phyloP scores from a whole-genome alignment of 2,888 invertebrate genomes.

The Dioctria linearis region DNA sequence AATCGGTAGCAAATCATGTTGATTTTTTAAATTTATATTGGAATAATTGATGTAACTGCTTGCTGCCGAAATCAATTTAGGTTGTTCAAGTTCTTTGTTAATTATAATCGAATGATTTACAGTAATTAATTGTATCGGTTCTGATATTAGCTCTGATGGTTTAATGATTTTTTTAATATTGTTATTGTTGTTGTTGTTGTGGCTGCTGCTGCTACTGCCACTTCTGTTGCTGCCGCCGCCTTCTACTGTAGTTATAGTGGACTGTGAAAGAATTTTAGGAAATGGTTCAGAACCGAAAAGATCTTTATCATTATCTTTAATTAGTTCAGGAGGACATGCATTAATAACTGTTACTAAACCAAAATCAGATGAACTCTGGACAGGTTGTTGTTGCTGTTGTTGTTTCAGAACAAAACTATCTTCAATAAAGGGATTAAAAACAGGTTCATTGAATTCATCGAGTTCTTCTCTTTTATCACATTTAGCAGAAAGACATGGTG shows the following conservation, averaged over 20 bases:
- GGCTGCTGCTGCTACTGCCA: too few species aligned
- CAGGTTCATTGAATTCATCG: conserved; percentile 70
- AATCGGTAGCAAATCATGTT: conserved; percentile 66
- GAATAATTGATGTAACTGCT: conserved; percentile 60
- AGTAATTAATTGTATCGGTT: conserved; percentile 66
- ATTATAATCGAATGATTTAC: conserved; percentile 70
- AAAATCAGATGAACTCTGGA: conserved; percentile 65
- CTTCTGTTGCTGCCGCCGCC: too few species aligned
- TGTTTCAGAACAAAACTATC: conserved; percentile 48
- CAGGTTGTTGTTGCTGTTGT: conserved; percentile 53
- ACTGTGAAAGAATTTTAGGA: conserved; percentile 69
- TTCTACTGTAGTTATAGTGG: conserved; percentile 62
- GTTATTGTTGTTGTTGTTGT: too few species aligned
- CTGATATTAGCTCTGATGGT: conserved; percentile 36
- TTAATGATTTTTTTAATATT: conserved; percentile 59
- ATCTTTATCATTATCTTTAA: conserved; percentile 61
- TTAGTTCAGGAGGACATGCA: conserved; percentile 35
- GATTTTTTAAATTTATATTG: conserved; percentile 59
- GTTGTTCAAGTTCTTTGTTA: conserved; percentile 67
- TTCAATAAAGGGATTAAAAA: conserved; percentile 69
- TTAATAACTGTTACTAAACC: conserved; percentile 65
- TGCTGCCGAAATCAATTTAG: conserved; percentile 44
- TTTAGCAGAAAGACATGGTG: conserved; percentile 54
- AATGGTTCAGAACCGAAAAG: conserved; percentile 70
- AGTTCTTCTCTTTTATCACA: conserved; percentile 58